Evolutionary conservation across 2,797 vertebrate genomes (phyloP), one percentile per base, ranked within the genome.

Genomic region (Hemibagrus guttatus): DNA sequence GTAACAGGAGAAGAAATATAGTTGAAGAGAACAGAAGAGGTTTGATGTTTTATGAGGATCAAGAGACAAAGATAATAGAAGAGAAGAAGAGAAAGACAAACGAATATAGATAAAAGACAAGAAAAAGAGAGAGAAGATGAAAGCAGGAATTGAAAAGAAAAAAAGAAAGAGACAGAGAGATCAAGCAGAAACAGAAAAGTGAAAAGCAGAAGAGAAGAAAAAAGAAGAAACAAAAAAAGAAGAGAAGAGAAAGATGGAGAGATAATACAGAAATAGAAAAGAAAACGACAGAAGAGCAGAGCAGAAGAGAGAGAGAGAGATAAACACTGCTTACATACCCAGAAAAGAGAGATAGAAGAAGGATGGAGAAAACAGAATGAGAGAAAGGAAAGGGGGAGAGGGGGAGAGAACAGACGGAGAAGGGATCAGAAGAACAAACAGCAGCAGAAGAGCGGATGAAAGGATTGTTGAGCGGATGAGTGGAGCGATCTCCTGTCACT

Each of bases 401-500:
- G 59, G 85, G 0, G 21, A 81, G 75, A 84, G 91, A 86, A 89
- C 28, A 39, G 75, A 91, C 87, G 14, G 89, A 85, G 93, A 90
- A 66, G 46, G 92, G 91, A 92, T 91, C 90, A 92, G 92, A 94
- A 95, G 94, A 93, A 31, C 11, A 78, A 78, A 58, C 75, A 59
- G 1, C 31, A 35, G 76, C 17, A 39, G 76, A 79, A 23, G 28
- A 79, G 76, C 6, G 76, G 28, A 79, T 79, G 54, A 26, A 58
- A 35, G 54, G 54, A 59, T 58, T 23, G 31, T 17, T 59, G 76
- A 21, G 19, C 54, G 5, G 76, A 79, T 35, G 76, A 79, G 54
- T 58, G 54, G 31, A 39, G 54, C 17, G 76, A 23, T 39, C 52
- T 59, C 52, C 52, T 1, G 17, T 79, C 31, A 26, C 75, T 54